A percentile compares a stretch with the other conserved stretches of the same genome.
These are phyloP conservation scores for Netelia fuscicornis DNA, from an alignment of 2,888 invertebrate species.

Conservation along the genomic window DNA sequence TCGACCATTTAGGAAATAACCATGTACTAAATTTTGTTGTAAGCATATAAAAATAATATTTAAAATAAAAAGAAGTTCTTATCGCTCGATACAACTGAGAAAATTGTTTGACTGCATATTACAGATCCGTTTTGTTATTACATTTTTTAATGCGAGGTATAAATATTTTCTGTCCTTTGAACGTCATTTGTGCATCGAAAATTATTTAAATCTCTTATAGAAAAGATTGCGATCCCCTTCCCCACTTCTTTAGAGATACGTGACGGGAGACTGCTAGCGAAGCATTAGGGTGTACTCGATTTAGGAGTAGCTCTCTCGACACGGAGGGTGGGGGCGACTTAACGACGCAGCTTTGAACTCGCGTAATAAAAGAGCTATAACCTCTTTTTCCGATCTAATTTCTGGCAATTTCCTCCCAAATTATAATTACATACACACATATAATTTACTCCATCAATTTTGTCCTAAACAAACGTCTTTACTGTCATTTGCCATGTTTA, in stretches of 20 bases:
- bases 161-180: not conserved
- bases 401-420: constrained; percentile 16
- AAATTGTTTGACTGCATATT: not conserved
- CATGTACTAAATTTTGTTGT: no score
- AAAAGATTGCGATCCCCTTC: not conserved
- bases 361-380: constrained; percentile 46
- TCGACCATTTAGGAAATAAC: no score
- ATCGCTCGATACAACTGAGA: not conserved
- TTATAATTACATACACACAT: no score
- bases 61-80: no score
- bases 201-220: not conserved
- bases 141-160: not conserved
- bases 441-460: no score
- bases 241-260: constrained; percentile 8
- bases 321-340: constrained; percentile 25
- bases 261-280: constrained; percentile 41
- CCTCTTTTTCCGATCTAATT: constrained; percentile 13
- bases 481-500: no score
- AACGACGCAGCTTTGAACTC: constrained; percentile 54
- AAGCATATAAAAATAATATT: no score
- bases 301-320: constrained; percentile 49
- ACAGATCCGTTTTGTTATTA: not conserved
- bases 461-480: no score
- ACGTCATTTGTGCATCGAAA: not conserved
- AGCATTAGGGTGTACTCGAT: constrained; percentile 51